Percentiles rank a stretch among this genome's conserved stretches.
phyloP scores from a whole-genome alignment of 2,113 vertebrate species.

The Forbesichthys papilliferus region DNA sequence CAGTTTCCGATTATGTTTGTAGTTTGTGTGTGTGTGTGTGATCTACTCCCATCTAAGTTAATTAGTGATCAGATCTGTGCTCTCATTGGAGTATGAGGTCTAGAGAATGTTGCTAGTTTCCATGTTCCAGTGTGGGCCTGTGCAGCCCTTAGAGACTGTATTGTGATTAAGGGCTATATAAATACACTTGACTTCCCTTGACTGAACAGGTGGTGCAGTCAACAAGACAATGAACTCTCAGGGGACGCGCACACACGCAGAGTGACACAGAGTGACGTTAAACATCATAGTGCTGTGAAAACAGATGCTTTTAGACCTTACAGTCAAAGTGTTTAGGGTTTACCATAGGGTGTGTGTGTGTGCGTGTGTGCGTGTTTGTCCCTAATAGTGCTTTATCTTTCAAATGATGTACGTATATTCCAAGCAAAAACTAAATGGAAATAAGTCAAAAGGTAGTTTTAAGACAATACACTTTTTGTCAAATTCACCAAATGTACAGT shows the following conservation, averaged over 20 bases:
- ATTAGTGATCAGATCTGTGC: constrained; percentile 2
- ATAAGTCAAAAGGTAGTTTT: too few relatives aligned
- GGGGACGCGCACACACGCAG: constrained; percentile 21
- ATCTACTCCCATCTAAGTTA: background rate
- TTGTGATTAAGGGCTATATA: too few relatives aligned
- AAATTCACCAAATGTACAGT: too few relatives aligned
- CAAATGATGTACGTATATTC: too few relatives aligned
- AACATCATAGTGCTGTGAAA: constrained; percentile 46
- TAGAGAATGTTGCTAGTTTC: background rate
- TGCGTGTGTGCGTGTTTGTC: background rate
- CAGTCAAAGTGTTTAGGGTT: background rate
- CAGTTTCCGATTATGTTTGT: background rate
- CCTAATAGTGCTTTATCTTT: too few relatives aligned
- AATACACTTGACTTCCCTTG: too few relatives aligned
- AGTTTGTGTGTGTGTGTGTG: constrained; percentile 5
- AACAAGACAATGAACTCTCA: constrained; percentile 46
- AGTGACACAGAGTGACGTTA: constrained; percentile 23
- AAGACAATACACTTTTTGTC: too few relatives aligned
- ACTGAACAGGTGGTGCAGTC: constrained; percentile 60
- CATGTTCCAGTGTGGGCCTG: background rate
- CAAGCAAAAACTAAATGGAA: too few relatives aligned
- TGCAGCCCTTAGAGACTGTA: background rate
- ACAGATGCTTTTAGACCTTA: constrained; percentile 43
- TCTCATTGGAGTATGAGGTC: background rate
- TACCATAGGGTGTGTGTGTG: background rate